phyloP scores from a whole-genome alignment of 2,888 invertebrate species.

The Hirtodrosophila alboralis region DNA sequence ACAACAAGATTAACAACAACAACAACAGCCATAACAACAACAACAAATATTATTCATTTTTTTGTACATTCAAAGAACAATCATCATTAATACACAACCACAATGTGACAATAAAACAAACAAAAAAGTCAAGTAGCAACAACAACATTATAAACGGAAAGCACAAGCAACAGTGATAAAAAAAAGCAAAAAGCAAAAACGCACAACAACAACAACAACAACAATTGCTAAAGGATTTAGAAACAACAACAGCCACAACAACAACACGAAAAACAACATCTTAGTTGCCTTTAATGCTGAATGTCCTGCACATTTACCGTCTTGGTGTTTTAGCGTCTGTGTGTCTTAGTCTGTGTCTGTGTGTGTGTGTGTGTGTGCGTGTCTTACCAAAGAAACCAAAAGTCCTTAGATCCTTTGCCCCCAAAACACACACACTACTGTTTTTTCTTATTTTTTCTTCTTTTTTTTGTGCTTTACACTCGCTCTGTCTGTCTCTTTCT shows the following conservation, averaged over 20 bases:
- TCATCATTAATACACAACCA: slow-evolving; percentile 70
- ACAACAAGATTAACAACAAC: slow-evolving; percentile 28
- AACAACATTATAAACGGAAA: too few species aligned
- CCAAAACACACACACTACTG: slow-evolving; percentile 15
- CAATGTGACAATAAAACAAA: slow-evolving; percentile 73
- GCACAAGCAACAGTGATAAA: too few species aligned
- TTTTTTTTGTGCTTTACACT: slow-evolving; percentile 18
- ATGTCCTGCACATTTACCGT: slow-evolving; percentile 53
- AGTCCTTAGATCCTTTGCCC: slow-evolving; percentile 13
- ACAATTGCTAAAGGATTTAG: too few species aligned
- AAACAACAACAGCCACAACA: slow-evolving; percentile 11
- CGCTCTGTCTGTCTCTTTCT: slow-evolving; percentile 34
- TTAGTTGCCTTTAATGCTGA: slow-evolving; percentile 50
- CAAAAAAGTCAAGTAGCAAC: slow-evolving; percentile 24
- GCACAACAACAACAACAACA: slow-evolving; percentile 39
- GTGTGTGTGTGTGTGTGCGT: slow-evolving; percentile 25
- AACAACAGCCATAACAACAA: slow-evolving; percentile 40
- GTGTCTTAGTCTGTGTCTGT: slow-evolving; percentile 20
- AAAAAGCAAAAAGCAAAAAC: slow-evolving; percentile 21
- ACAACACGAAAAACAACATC: slow-evolving; percentile 21
- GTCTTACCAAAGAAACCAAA: slow-evolving; percentile 18
- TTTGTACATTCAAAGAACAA: slow-evolving; percentile 37
- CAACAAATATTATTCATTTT: slow-evolving; percentile 32
- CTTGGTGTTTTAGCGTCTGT: slow-evolving; percentile 42
- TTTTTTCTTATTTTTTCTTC: too few species aligned